Evolutionary conservation across 2,797 vertebrate species (phyloP).

Genomic region (Acanthornis magna): DNA sequence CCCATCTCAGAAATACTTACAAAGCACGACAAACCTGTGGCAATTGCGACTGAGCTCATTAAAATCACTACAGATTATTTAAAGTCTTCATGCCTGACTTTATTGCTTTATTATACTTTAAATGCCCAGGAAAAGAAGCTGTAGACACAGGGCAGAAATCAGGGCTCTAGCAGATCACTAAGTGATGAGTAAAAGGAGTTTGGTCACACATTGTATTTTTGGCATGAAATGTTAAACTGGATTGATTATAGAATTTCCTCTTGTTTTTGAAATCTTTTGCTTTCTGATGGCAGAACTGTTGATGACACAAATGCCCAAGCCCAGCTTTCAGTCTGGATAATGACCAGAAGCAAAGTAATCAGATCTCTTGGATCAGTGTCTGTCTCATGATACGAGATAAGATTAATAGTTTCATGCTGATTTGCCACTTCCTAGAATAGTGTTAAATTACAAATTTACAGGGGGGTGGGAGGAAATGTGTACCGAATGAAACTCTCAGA

Average conservation of each 20-base stretch:
- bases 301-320: neutral
- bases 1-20: slow-evolving; percentile 34
- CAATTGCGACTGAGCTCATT: slow-evolving; percentile 28
- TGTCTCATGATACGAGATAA: slow-evolving; percentile 36
- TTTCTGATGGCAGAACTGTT: slow-evolving; percentile 20
- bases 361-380: slow-evolving; percentile 44
- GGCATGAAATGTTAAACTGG: neutral
- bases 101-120: slow-evolving; percentile 11
- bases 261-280: slow-evolving; percentile 1
- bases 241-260: neutral
- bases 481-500: neutral
- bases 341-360: slow-evolving; percentile 53
- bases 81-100: slow-evolving; percentile 28
- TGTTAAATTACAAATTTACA: slow-evolving; percentile 56
- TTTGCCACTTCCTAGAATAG: slow-evolving; percentile 58
- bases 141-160: neutral
- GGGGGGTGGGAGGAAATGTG: neutral
- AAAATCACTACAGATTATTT: slow-evolving; percentile 48
- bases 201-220: neutral
- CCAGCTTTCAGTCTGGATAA: slow-evolving; percentile 8
- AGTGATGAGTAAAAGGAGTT: neutral
- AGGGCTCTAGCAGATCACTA: neutral
- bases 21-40: slow-evolving; percentile 26
- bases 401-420: slow-evolving; percentile 62
- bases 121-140: neutral